Percentiles rank a stretch among this genome's conserved stretches.
Evolutionary conservation across 2,113 vertebrate genomes (phyloP).

Genomic region (Hippolais icterina): DNA sequence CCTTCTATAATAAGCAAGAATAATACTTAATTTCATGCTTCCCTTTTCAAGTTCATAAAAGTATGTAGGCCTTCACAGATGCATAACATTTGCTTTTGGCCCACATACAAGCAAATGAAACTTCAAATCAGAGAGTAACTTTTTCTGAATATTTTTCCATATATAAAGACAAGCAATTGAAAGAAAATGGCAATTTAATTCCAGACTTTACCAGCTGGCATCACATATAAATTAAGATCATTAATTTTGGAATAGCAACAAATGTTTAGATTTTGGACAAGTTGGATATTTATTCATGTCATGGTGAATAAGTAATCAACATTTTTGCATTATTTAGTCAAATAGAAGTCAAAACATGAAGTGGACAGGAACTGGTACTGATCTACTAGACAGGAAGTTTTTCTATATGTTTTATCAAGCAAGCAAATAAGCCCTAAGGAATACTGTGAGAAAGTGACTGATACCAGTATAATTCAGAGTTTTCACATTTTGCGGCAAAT

Average conservation of each 20-base stretch:
- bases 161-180: not conserved
- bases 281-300: not conserved
- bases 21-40: conserved; percentile 23
- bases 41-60: not conserved
- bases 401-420: not conserved
- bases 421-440: not conserved
- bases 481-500: not conserved
- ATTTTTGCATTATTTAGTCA: not conserved
- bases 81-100: not conserved
- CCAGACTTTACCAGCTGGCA: not conserved
- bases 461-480: not conserved
- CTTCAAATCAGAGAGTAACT: not conserved
- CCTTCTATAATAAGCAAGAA: conserved; percentile 11
- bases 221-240: not conserved
- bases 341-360: not conserved
- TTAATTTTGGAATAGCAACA: not conserved
- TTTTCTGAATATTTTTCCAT: conserved; percentile 8
- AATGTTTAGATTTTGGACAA: not conserved
- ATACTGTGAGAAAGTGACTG: not conserved
- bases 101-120: conserved; percentile 12
- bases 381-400: not conserved
- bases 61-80: not conserved
- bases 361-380: not conserved
- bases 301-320: not conserved
- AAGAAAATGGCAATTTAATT: conserved; percentile 27